Percentiles rank a stretch among this genome's conserved stretches.
Evolutionary conservation across 1,140 invertebrate species (phyloP).

Genomic region (Melanaphis sacchari): DNA sequence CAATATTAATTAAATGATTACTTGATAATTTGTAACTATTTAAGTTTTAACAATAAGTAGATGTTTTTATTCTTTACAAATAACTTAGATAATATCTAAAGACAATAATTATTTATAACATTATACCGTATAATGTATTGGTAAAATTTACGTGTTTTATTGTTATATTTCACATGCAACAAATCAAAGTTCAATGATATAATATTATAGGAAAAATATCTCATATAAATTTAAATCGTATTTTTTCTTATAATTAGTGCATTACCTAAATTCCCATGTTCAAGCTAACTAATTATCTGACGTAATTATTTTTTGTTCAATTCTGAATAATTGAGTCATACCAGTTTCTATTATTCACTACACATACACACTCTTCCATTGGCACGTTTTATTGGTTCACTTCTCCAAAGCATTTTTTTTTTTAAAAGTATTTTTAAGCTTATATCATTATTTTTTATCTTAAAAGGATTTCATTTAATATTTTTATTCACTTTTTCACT

Average conservation of each 20-base stretch:
- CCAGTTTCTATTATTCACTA: not conserved
- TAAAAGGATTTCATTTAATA: not conserved
- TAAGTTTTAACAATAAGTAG: not conserved
- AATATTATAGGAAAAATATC: not conserved
- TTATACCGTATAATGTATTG: not conserved
- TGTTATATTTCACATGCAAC: not conserved
- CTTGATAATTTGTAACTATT: not conserved
- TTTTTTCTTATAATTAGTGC: not conserved
- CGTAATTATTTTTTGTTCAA: not conserved
- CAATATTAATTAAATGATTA: not conserved
- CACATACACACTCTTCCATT: no score
- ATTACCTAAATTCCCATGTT: not conserved
- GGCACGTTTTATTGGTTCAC: not conserved
- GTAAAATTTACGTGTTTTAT: not conserved
- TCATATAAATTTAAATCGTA: not conserved
- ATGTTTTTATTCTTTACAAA: not conserved
- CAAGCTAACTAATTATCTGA: conserved; percentile 5
- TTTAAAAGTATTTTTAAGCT: not conserved
- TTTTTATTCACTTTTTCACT: not conserved
- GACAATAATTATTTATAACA: conserved; percentile 1
- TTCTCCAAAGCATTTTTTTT: not conserved
- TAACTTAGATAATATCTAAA: not conserved
- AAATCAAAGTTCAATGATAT: not conserved
- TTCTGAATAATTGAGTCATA: conserved; percentile 1
- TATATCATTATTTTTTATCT: not conserved